Evolutionary conservation across 2,797 vertebrate species (phyloP).

Genomic region (Halcyon chelicuti): DNA sequence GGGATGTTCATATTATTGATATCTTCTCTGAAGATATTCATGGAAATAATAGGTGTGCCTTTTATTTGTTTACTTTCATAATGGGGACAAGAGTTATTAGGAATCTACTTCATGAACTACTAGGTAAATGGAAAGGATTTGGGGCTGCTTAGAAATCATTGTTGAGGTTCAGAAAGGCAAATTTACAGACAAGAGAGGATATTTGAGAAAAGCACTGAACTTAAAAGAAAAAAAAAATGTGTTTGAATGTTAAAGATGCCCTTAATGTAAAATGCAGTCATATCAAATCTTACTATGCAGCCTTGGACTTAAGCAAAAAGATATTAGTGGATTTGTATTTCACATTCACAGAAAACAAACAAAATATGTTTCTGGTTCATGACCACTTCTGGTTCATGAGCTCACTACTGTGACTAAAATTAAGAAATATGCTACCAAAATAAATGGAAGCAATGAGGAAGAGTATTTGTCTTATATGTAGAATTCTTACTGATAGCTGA

Average conservation of each 20-base stretch:
- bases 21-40: not conserved
- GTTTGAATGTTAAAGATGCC: constrained; percentile 55
- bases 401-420: not conserved
- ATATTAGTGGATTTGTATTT: not conserved
- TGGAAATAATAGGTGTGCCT: not conserved
- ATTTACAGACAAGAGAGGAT: constrained; percentile 34
- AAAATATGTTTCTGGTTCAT: not conserved
- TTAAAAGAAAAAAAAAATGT: constrained; percentile 52
- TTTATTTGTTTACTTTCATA: not conserved
- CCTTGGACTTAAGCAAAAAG: not conserved
- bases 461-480: not conserved
- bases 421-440: not conserved
- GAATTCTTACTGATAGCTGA: not conserved
- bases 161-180: constrained; percentile 49
- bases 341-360: not conserved
- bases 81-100: constrained; percentile 59
- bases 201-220: constrained; percentile 59
- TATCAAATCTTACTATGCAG: not conserved
- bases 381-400: not conserved
- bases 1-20: not conserved
- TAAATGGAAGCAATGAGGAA: not conserved
- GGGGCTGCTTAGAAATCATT: constrained; percentile 42
- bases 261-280: constrained; percentile 13
- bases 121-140: constrained; percentile 65
- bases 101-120: constrained; percentile 56